phyloP scores from a whole-genome alignment of 37 sponge, comb jelly and placozoan genomes.

The Aphrocallistes beatrix region DNA sequence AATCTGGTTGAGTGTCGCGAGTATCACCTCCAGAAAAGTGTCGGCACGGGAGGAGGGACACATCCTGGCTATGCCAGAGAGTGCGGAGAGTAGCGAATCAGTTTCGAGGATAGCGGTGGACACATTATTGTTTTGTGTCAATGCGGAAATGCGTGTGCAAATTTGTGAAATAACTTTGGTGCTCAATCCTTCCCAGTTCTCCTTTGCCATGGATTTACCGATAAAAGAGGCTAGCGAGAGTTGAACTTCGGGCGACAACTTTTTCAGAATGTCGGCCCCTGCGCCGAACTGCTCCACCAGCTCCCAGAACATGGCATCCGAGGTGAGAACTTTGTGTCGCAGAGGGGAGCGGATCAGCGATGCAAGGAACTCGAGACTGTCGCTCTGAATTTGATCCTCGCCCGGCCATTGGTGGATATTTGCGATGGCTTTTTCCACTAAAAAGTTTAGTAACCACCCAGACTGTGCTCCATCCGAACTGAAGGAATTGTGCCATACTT shows the following conservation, averaged over 20 bases:
- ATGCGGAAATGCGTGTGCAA: not conserved
- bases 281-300: slow-evolving; percentile 9
- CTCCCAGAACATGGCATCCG: not conserved
- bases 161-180: not conserved
- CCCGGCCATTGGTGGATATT: slow-evolving; percentile 8
- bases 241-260: not conserved
- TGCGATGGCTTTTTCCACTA: not conserved
- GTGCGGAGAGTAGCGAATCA: not conserved
- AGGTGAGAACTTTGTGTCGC: slow-evolving; percentile 17
- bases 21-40: slow-evolving; percentile 8
- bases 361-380: not conserved
- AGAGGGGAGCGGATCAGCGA: not conserved
- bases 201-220: slow-evolving; percentile 14
- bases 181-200: not conserved
- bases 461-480: not conserved
- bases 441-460: not conserved
- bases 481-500: not conserved
- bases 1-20: slow-evolving; percentile 8
- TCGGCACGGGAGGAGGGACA: not conserved
- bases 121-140: not conserved
- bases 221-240: not conserved
- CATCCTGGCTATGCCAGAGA: slow-evolving; percentile 7
- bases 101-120: not conserved
- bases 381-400: slow-evolving; percentile 9
- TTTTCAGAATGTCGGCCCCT: not conserved